Evolutionary conservation across 2,797 vertebrate species (phyloP).

Genomic region (Crocidura indochinensis): DNA sequence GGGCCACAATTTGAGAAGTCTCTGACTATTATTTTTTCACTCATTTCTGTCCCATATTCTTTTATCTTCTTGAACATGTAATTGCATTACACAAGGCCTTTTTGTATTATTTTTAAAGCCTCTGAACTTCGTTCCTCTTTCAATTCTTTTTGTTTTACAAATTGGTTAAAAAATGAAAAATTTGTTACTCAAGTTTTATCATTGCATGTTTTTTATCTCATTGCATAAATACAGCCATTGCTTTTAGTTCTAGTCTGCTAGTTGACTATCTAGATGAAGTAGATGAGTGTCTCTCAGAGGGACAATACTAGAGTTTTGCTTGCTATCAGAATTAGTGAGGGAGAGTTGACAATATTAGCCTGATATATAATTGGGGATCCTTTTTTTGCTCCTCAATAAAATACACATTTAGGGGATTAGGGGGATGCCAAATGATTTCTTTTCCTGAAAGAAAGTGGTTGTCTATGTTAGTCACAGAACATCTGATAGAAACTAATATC

Average conservation of each 20-base stretch:
- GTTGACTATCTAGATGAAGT: neutral
- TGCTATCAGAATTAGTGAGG: too few species aligned
- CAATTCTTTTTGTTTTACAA: neutral
- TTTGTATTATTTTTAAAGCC: constrained; percentile 6
- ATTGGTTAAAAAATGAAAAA: neutral
- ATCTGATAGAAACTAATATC: neutral
- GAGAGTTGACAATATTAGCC: too few species aligned
- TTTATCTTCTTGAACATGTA: neutral
- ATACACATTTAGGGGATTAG: too few species aligned
- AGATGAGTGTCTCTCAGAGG: too few species aligned
- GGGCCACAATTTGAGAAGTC: neutral
- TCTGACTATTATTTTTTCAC: constrained; percentile 3
- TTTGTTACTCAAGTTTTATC: neutral
- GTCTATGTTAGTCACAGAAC: too few species aligned
- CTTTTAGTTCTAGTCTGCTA: neutral
- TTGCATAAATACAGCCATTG: neutral
- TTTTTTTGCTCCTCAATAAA: too few species aligned
- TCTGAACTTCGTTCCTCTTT: constrained; percentile 15
- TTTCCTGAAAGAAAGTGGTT: too few species aligned
- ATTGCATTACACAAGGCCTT: constrained; percentile 10
- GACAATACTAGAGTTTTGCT: too few species aligned
- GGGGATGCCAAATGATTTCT: too few species aligned
- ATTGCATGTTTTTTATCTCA: neutral
- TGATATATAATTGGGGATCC: too few species aligned
- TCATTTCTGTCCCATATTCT: constrained; percentile 13